Percentiles rank a stretch among this genome's conserved stretches.
Evolutionary conservation across 2,113 vertebrate genomes (phyloP).

Genomic region (Eubucco bourcierii): DNA sequence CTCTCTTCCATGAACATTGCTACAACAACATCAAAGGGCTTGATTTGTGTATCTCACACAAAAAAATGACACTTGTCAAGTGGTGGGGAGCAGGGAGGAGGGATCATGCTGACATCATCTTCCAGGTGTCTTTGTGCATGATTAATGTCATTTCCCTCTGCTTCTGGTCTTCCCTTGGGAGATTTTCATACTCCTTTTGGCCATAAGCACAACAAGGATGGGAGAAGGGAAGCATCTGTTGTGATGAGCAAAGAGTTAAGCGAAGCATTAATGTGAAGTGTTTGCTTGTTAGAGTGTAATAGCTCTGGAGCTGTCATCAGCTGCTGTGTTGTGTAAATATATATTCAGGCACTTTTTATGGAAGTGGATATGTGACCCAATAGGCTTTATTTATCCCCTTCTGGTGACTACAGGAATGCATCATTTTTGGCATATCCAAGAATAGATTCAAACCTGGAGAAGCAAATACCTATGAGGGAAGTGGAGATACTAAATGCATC

Average conservation of each 20-base stretch:
- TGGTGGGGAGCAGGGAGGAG: neutral
- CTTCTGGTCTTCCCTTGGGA: neutral
- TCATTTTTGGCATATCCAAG: neutral
- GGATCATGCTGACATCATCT: neutral
- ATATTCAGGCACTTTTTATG: neutral
- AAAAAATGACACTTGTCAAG: neutral
- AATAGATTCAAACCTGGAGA: neutral
- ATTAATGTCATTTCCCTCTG: neutral
- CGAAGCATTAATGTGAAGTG: neutral
- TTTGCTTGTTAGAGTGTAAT: neutral
- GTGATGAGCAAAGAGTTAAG: accelerated
- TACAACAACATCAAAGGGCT: accelerated
- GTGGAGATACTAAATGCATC: neutral
- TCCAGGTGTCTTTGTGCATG: neutral
- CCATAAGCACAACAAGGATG: neutral
- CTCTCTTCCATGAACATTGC: neutral
- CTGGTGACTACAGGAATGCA: neutral
- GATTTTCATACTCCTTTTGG: neutral
- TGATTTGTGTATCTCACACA: neutral
- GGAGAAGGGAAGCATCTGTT: neutral
- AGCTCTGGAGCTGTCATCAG: slow-evolving; percentile 10
- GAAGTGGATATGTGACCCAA: neutral
- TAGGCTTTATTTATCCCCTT: neutral
- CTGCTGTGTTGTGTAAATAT: neutral
- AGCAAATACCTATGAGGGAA: neutral